These are phyloP conservation scores for Drosophila gunungcola DNA, from an alignment of 1,140 invertebrate genomes.

Conservation along the genomic window DNA sequence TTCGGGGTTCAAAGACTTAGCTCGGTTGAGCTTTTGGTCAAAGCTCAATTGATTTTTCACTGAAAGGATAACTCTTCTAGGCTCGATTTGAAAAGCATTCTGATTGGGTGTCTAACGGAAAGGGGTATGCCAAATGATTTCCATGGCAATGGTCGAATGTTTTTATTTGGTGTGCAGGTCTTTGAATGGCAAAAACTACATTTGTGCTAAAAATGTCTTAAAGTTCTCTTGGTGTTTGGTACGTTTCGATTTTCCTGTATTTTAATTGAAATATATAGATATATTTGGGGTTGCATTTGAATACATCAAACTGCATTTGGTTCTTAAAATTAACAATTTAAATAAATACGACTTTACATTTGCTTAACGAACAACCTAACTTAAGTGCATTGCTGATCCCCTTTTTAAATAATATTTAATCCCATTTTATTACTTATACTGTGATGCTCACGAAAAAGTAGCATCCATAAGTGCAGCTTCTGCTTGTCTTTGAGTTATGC, in stretches of 20 bases:
- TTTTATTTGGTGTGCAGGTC: background rate
- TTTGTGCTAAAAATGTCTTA: no score
- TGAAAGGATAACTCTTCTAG: conserved; percentile 25
- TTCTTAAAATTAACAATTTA: no score
- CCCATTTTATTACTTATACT: background rate
- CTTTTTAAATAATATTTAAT: background rate
- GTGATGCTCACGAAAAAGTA: background rate
- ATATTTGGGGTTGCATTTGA: no score
- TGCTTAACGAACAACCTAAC: no score
- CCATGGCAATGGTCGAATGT: background rate
- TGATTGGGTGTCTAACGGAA: conserved; percentile 21
- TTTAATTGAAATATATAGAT: no score
- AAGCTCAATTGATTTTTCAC: conserved; percentile 42
- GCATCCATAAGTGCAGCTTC: conserved; percentile 3
- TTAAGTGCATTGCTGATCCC: no score
- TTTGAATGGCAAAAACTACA: background rate
- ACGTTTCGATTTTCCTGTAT: no score
- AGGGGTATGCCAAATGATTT: background rate
- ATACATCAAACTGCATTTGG: no score
- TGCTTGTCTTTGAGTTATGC: conserved; percentile 62
- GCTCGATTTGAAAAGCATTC: conserved; percentile 20
- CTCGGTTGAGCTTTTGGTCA: conserved; percentile 23
- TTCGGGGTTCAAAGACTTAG: conserved; percentile 26
- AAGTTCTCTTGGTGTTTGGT: no score
- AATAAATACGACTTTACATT: no score